Evolutionary conservation across 2,888 invertebrate species (phyloP), one percentile per base, ranked within the genome.

Genomic region (Scelioninae gen. 2): DNA sequence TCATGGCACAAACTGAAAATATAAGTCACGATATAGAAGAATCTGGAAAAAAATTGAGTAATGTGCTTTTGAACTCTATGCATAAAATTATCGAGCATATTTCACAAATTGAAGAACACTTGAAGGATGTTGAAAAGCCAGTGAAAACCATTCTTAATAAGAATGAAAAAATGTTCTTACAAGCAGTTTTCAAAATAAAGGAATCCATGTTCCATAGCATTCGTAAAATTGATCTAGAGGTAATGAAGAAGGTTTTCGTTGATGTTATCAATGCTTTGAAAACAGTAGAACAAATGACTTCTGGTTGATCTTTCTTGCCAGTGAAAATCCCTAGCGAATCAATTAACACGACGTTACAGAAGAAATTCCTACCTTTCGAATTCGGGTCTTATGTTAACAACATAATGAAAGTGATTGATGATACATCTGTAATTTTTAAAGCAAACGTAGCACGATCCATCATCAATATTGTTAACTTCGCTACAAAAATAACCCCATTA

Each of bases 321-420:
- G 3, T 10, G 3, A 50, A 11, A 11, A 0, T 7, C 2, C 45
- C 13, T 5, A 57, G 16, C 4, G 10, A 39, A 2, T n/a, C 13
- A 2, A 7, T 9, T 37, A 5, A 41, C 4, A 3, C 16, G 10
- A 19, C 11, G 10, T n/a, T 5, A 11, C 13, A 16, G 0, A 41
- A 41, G 4, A 28, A 2, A 11, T 58, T 35, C n/a, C 31, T 48
- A 10, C 60, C 60, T 16, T 61, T 61, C 10, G 48, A 61, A 48
- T n/a, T 3, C 0, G 60, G 48, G 7, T 61, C 60, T 22, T 48
- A 11, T n/a, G 18, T 39, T n/a, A 10, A 48, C 10, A 15, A 45
- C n/a, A 6, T 13, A 19, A n/a, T 45, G 31, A 6, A 58, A 19
- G 2, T 11, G 1, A 16, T 33, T 10, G 48, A 60, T 25, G 19